A percentile compares a stretch with the other conserved stretches of the same genome.
These are phyloP conservation scores for Pectinophora gossypiella DNA, from an alignment of 1,140 invertebrate genomes.

Conservation along the genomic window DNA sequence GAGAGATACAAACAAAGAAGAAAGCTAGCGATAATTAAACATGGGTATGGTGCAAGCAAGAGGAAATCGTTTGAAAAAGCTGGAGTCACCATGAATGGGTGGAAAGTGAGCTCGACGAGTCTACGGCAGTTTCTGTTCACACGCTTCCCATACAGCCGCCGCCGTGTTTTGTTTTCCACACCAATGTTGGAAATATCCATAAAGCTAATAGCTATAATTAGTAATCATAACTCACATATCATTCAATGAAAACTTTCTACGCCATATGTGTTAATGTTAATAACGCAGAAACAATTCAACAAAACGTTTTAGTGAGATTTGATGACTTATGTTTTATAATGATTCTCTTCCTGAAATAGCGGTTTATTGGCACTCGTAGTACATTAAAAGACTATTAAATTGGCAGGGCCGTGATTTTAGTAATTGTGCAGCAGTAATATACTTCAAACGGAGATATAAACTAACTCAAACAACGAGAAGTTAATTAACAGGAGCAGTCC, in stretches of 20 bases:
- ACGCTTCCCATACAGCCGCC: constrained; percentile 34
- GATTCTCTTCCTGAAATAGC: too few relatives aligned
- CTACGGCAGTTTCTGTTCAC: constrained; percentile 57
- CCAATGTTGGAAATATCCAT: neutral
- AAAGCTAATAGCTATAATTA: neutral
- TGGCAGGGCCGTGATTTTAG: too few relatives aligned
- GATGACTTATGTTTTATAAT: too few relatives aligned
- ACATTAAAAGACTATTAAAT: too few relatives aligned
- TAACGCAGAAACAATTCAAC: too few relatives aligned
- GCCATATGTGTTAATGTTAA: neutral
- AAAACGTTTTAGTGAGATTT: too few relatives aligned
- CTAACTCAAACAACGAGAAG: neutral
- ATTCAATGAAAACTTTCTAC: neutral
- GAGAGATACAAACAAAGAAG: constrained; percentile 39
- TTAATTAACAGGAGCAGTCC: constrained; percentile 5
- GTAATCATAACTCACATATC: neutral
- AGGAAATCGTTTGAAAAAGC: constrained; percentile 68
- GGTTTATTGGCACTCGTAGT: too few relatives aligned
- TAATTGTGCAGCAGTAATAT: too few relatives aligned
- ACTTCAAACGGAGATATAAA: too few relatives aligned
- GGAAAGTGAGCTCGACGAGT: constrained; percentile 62
- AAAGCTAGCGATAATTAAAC: constrained; percentile 41
- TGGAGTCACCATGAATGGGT: constrained; percentile 67
- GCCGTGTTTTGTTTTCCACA: neutral
- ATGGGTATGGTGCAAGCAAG: constrained; percentile 15